Percentiles rank a stretch among this genome's conserved stretches.
Conservation (phyloP, 2,888 invertebrate genomes). For the Lithodes maja region DNA sequence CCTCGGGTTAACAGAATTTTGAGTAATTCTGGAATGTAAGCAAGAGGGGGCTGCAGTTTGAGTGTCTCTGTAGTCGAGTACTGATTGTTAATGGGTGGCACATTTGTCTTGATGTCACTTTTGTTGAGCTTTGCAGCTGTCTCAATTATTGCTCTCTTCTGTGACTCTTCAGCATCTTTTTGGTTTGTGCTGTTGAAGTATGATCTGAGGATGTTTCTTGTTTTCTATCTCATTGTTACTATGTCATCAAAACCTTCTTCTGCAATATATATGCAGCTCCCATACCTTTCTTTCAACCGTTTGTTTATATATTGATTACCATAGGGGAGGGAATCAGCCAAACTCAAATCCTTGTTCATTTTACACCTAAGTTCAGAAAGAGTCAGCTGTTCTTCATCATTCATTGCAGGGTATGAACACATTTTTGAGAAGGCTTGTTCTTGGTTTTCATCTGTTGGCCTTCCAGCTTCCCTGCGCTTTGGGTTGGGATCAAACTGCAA, state of each 20-base stretch:
- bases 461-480: conserved; percentile 8
- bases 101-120: conserved; percentile 19
- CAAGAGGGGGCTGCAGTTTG: conserved; percentile 11
- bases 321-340: conserved; percentile 10
- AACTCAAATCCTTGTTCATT: background rate
- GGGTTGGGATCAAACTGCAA: conserved; percentile 10
- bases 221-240: conserved; percentile 20
- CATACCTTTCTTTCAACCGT: conserved; percentile 11
- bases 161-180: background rate
- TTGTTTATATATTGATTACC: conserved; percentile 13
- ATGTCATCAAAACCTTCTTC: conserved; percentile 6
- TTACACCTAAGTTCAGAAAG: conserved; percentile 6
- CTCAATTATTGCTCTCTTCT: conserved; percentile 30
- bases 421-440: conserved; percentile 5
- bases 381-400: conserved; percentile 20
- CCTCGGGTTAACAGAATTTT: background rate
- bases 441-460: conserved; percentile 8
- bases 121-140: conserved; percentile 15
- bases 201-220: conserved; percentile 9
- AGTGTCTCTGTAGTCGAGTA: conserved; percentile 9
- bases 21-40: background rate
- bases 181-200: background rate
- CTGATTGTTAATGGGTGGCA: background rate
- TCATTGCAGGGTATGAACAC: conserved; percentile 1
- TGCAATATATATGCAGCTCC: conserved; percentile 11